Percentiles rank a stretch among this genome's conserved stretches.
These are phyloP conservation scores for Sipha maydis DNA, from an alignment of 2,888 invertebrate species.

Conservation along the genomic window DNA sequence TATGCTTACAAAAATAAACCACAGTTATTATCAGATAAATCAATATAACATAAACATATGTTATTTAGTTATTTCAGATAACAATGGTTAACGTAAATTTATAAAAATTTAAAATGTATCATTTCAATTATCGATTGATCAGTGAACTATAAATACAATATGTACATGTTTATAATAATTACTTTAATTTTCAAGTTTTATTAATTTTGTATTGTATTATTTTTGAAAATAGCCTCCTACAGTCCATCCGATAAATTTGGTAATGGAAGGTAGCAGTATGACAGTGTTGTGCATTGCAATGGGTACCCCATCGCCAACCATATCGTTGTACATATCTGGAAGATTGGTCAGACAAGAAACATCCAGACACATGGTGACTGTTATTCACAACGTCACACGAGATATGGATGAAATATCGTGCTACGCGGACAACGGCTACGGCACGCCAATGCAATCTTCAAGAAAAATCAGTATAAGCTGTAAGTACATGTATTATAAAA, in stretches of 20 bases:
- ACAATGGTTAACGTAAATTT: no score
- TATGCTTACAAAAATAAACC: no score
- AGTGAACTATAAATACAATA: no score
- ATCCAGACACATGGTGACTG: constrained; percentile 86
- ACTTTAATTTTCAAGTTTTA: not conserved
- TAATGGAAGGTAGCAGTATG: constrained; percentile 87
- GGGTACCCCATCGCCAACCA: constrained; percentile 86
- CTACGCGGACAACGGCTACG: constrained; percentile 88
- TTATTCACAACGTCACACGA: constrained; percentile 84
- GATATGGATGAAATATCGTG: constrained; percentile 89
- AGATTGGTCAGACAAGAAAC: constrained; percentile 83
- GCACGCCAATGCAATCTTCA: constrained; percentile 86
- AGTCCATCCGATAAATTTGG: constrained; percentile 83
- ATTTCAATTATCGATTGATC: no score
- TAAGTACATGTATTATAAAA: constrained; percentile 70
- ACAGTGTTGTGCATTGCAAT: constrained; percentile 85
- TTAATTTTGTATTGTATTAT: constrained; percentile 53
- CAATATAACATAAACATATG: no score
- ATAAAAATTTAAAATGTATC: no score
- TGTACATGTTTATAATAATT: no score
- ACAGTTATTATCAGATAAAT: no score
- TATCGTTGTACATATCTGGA: constrained; percentile 83
- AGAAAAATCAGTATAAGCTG: constrained; percentile 83
- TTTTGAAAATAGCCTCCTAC: constrained; percentile 76
- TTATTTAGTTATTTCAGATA: no score